These are phyloP conservation scores for Drosophila funebris DNA, from an alignment of 1,140 invertebrate species.

Conservation along the genomic window DNA sequence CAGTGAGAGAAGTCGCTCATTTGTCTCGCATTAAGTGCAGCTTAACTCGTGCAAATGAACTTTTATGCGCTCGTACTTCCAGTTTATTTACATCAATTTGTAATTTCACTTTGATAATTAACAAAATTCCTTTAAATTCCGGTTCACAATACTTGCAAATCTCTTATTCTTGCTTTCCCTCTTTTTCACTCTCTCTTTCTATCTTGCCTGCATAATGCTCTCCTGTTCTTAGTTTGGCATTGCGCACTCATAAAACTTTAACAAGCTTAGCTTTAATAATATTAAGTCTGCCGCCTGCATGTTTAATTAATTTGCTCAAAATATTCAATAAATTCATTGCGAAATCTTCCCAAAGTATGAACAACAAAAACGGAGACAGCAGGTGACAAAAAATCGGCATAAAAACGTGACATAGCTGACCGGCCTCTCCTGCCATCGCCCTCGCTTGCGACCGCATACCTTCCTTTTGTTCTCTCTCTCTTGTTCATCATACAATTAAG, in stretches of 20 bases:
- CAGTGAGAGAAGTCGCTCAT: background rate
- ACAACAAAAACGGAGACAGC: background rate
- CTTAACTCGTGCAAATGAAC: background rate
- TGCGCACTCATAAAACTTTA: background rate
- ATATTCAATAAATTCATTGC: constrained; percentile 6
- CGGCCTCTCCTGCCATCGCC: constrained; percentile 8
- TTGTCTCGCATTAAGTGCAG: too few species aligned
- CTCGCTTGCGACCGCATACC: background rate
- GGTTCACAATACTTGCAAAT: background rate
- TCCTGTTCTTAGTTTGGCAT: background rate
- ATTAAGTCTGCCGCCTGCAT: constrained; percentile 16
- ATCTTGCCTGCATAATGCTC: background rate
- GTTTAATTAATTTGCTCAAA: constrained; percentile 13
- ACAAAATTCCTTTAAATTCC: background rate
- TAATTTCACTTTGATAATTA: background rate
- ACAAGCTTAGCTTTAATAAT: background rate
- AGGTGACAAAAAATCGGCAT: background rate
- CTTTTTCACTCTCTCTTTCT: background rate
- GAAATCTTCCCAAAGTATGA: background rate
- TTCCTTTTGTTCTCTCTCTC: background rate
- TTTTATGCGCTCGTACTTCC: background rate
- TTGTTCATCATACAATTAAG: background rate
- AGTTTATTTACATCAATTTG: background rate
- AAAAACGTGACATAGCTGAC: constrained; percentile 49
- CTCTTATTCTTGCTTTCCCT: background rate